phyloP scores from a whole-genome alignment of 1,140 invertebrate species.

The Penaeus japonicus region DNA sequence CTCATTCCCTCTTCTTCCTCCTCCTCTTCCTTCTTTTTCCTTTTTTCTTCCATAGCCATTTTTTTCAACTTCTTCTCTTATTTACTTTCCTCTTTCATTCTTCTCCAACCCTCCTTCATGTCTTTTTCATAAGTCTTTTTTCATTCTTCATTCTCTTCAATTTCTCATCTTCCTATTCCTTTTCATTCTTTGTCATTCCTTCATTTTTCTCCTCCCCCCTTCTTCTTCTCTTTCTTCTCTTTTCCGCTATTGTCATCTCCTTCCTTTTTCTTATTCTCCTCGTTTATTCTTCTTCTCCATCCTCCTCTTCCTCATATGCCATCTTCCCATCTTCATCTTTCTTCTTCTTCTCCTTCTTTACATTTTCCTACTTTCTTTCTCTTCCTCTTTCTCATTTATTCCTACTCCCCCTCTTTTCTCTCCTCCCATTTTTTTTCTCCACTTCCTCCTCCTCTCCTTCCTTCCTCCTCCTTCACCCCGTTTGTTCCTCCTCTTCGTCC shows the following conservation, averaged over 20 bases:
- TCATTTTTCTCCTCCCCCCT: background rate
- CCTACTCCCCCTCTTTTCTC: too few species aligned
- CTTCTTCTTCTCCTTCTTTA: background rate
- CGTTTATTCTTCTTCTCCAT: background rate
- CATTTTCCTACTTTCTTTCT: too few species aligned
- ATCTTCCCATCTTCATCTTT: background rate
- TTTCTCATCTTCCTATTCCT: too few species aligned
- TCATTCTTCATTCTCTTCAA: too few species aligned
- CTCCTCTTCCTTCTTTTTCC: background rate
- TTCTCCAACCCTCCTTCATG: too few species aligned
- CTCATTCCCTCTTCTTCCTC: background rate
- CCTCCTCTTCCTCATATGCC: background rate
- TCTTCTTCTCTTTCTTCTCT: background rate
- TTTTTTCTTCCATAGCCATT: background rate
- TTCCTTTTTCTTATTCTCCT: too few species aligned
- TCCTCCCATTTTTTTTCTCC: background rate
- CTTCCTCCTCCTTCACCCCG: background rate
- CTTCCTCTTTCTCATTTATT: too few species aligned
- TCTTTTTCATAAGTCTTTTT: too few species aligned
- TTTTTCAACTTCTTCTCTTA: background rate
- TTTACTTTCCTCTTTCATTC: background rate
- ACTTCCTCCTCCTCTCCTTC: too few species aligned
- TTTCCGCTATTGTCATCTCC: too few species aligned
- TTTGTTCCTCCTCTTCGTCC: too few species aligned
- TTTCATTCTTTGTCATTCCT: too few species aligned